Percentiles rank a stretch among this genome's conserved stretches.
Conservation (phyloP, 2,113 vertebrate species). For the Baryphthengus martii region DNA sequence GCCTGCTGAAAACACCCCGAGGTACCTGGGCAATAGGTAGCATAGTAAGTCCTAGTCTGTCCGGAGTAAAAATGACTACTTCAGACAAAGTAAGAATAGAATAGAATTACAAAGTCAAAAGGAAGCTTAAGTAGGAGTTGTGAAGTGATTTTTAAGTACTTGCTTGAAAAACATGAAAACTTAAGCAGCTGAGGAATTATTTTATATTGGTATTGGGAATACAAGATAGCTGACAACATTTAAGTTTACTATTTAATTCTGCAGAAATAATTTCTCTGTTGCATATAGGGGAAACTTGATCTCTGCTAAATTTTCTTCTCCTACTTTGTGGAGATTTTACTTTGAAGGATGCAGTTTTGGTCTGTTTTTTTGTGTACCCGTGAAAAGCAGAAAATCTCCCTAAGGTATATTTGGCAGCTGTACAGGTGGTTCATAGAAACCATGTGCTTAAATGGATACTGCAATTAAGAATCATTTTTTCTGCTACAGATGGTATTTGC, state of each 20-base stretch:
- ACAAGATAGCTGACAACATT: not conserved
- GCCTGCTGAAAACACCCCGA: not conserved
- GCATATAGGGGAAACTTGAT: not conserved
- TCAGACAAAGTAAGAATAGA: not conserved
- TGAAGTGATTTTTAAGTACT: not conserved
- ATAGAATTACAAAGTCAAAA: not conserved
- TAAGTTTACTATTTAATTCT: not conserved
- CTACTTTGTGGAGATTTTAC: not conserved
- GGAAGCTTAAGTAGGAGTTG: not conserved
- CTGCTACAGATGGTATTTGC: not conserved
- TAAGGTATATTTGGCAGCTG: not conserved
- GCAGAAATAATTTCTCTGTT: not conserved
- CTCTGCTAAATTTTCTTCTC: not conserved
- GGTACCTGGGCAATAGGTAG: not conserved
- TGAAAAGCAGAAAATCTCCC: not conserved
- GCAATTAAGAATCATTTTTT: not conserved
- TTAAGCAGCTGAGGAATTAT: not conserved
- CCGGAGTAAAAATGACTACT: not conserved
- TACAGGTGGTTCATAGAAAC: not conserved
- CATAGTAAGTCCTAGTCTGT: not conserved
- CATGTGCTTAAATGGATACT: rapidly evolving
- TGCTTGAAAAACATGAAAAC: not conserved
- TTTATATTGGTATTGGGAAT: not conserved
- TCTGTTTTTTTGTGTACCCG: not conserved
- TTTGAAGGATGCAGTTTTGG: not conserved